Conservation (phyloP, 1,140 invertebrate species). For the Dendroctonus valens region DNA sequence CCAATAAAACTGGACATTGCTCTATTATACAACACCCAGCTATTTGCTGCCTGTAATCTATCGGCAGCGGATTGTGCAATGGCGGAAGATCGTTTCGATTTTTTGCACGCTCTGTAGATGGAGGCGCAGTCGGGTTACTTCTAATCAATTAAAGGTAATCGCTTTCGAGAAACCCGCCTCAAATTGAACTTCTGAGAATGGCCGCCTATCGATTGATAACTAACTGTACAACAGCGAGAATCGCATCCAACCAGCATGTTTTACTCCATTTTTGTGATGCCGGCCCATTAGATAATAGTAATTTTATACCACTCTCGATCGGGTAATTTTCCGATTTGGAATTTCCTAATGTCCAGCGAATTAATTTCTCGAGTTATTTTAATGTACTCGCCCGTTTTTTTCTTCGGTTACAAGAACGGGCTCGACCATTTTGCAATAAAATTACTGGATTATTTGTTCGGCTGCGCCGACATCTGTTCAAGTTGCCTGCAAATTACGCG, state of each 20-base stretch:
- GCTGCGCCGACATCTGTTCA: no score
- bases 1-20: constrained; percentile 33
- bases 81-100: constrained; percentile 35
- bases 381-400: no score
- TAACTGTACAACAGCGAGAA: constrained; percentile 15
- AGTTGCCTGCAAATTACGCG: no score
- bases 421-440: no score
- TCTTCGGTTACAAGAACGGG: no score
- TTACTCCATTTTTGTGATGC: constrained; percentile 26
- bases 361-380: constrained; percentile 17
- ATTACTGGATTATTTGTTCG: no score
- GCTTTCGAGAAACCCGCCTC: constrained; percentile 31
- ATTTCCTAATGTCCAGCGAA: constrained; percentile 13
- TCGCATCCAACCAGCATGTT: constrained; percentile 7
- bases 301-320: constrained; percentile 23
- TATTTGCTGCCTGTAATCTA: constrained; percentile 29
- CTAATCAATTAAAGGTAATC: constrained; percentile 35
- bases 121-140: constrained; percentile 35
- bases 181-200: constrained; percentile 31
- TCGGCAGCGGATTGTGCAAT: constrained; percentile 26
- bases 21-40: constrained; percentile 29
- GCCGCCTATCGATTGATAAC: constrained; percentile 34
- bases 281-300: constrained; percentile 27
- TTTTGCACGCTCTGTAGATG: constrained; percentile 36
- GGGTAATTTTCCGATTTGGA: constrained; percentile 14